Conservation (phyloP, 2,113 vertebrate species). For the Nycticorax nycticorax region DNA sequence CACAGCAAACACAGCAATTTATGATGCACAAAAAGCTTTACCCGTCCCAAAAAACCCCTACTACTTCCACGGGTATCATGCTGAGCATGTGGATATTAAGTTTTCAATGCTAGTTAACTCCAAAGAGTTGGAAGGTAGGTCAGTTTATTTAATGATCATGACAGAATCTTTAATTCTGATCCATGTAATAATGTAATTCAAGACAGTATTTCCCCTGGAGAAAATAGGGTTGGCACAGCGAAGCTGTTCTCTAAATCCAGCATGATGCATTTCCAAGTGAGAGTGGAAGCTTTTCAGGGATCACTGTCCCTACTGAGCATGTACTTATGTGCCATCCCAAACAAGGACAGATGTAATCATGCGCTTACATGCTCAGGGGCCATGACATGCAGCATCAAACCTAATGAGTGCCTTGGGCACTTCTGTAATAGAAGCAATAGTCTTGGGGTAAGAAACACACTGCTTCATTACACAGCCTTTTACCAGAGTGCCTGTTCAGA, state of each 20-base stretch:
- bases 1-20: background rate
- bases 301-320: background rate
- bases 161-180: background rate
- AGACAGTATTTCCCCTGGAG: background rate
- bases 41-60: fast-evolving
- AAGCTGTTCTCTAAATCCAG: background rate
- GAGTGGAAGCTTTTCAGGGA: background rate
- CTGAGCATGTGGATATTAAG: background rate
- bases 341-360: background rate
- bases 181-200: background rate
- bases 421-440: background rate
- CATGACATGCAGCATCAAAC: background rate
- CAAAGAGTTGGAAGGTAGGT: background rate
- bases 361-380: background rate
- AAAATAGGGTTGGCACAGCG: background rate
- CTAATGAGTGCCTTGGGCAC: background rate
- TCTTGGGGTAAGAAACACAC: background rate
- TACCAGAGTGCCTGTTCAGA: background rate
- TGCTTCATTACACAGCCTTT: background rate
- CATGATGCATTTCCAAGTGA: background rate
- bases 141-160: background rate
- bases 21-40: background rate
- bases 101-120: background rate
- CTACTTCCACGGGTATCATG: background rate
- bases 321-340: background rate